Base-by-base conservation (phyloP, 2,113 vertebrate species). In the Neogobius melanostomus region DNA sequence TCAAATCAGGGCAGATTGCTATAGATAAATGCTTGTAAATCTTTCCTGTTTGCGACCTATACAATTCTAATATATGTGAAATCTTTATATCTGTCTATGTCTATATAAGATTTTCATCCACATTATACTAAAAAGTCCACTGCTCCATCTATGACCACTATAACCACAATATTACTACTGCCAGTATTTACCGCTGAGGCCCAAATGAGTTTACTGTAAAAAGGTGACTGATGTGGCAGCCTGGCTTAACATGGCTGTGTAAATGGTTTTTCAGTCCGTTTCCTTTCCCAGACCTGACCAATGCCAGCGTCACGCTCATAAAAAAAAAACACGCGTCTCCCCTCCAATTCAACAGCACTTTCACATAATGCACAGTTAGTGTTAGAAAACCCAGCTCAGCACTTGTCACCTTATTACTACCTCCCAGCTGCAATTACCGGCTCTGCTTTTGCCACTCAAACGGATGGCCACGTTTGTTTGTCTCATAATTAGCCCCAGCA, bases 401-500 rank as follows among this genome's bases (percentile, higher is more conserved):
- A 70, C 44, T 51, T n/a, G 28, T 45, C n/a, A 61, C 44, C 69
- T 54, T 66, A 66, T 53, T 21, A 16, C 16, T 28, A 11, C 50
- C 49, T 43, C 47, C n/a, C 53, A 57, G 53, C 43, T 12, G 6
- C 48, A 17, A 14, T 48, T 11, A 12, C 43, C 17, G 45, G 15
- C 70, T 44, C 51, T 63, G 46, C 49, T 11, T 53, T 64, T 64
- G 63, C 51, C 15, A 12, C 3, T 60, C 54, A 43, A 44, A 3
- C 47, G 59, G 44, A 44, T 6, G 11, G 42, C 3, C 60, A 10
- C 50, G 45, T 56, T 65, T 15, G 63, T 60, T 53, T 59, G 14
- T 12, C 54, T 44, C 48, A 47, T 28, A 66, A 72, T 82, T 47
- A 68, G 59, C 59, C 64, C 54, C 77, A 7, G 52, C 47, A 36